phyloP scores from a whole-genome alignment of 2,113 vertebrate genomes.

The Lophura nycthemera region DNA sequence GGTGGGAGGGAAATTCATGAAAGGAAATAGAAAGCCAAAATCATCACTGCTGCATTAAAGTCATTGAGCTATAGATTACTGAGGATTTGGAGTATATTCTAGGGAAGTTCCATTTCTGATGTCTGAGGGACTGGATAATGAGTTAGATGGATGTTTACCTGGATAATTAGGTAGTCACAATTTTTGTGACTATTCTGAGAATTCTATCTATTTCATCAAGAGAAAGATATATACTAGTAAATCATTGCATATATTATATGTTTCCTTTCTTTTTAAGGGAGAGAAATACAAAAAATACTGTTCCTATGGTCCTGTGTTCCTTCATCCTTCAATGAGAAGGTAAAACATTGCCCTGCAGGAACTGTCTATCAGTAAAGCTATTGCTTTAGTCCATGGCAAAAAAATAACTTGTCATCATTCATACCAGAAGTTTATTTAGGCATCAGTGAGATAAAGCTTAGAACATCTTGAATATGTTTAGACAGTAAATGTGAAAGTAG shows the following conservation, averaged over 20 bases:
- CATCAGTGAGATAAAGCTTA: neutral
- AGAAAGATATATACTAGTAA: neutral
- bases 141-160: neutral
- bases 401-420: neutral
- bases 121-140: neutral
- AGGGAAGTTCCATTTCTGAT: neutral
- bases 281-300: neutral
- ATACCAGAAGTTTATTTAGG: neutral
- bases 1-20: constrained; percentile 12
- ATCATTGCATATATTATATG: neutral
- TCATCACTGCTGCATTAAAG: neutral
- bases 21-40: neutral
- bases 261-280: neutral
- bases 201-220: neutral
- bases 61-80: neutral
- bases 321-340: neutral
- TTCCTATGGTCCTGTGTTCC: neutral
- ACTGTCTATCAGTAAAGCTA: neutral
- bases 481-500: neutral
- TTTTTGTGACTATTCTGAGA: neutral
- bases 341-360: neutral
- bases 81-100: neutral
- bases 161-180: too few relatives aligned
- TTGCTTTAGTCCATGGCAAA: neutral
- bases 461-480: neutral